phyloP scores from a whole-genome alignment of 2,113 vertebrate species.

The Eidolon helvum region DNA sequence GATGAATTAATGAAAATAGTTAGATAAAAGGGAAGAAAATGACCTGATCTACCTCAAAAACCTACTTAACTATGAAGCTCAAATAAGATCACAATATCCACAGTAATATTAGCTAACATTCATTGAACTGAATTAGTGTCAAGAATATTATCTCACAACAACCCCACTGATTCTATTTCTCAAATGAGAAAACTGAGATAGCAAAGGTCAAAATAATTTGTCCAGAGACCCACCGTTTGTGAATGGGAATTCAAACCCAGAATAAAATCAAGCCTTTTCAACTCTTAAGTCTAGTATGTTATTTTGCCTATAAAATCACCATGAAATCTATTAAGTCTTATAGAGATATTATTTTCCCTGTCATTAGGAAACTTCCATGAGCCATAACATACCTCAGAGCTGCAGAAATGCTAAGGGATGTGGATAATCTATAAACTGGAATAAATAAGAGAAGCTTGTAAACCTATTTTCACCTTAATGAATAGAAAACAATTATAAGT shows the following conservation, averaged over 20 bases:
- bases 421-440: background rate
- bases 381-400: background rate
- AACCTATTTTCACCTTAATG: constrained; percentile 52
- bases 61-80: background rate
- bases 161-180: background rate
- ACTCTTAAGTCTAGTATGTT: background rate
- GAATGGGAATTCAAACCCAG: background rate
- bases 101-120: background rate
- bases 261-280: background rate
- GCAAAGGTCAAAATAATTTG: background rate
- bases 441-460: constrained; percentile 33
- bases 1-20: background rate
- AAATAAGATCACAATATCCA: background rate
- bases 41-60: background rate
- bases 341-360: background rate
- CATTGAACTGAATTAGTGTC: background rate
- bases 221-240: background rate
- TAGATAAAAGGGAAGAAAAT: background rate
- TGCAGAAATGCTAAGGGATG: background rate
- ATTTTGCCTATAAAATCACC: background rate
- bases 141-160: background rate
- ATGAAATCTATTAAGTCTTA: background rate
- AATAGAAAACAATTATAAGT: constrained; percentile 52
- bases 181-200: constrained; percentile 3
- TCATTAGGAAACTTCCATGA: constrained; percentile 7